Percentiles rank a stretch among this genome's conserved stretches.
Conservation (phyloP, 2,113 vertebrate species). For the Cardinalis cardinalis region DNA sequence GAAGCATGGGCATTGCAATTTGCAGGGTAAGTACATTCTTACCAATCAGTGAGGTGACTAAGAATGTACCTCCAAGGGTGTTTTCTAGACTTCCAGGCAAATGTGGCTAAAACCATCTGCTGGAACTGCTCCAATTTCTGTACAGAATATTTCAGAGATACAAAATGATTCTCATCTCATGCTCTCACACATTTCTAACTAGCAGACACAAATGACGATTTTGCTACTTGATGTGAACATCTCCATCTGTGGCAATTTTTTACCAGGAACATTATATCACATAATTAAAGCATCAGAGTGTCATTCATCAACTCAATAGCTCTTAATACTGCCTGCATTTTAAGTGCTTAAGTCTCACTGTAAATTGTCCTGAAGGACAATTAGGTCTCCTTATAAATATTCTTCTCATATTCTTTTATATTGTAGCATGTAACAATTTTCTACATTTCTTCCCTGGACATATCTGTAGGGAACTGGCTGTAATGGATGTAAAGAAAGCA, state of each 20-base stretch:
- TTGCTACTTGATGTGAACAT: background rate
- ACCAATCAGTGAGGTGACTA: background rate
- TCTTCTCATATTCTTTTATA: background rate
- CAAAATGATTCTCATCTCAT: background rate
- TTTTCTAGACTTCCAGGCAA: background rate
- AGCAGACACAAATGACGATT: background rate
- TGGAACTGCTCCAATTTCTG: background rate
- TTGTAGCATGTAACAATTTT: background rate
- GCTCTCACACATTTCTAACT: background rate
- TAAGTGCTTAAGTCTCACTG: background rate
- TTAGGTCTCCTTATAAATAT: background rate
- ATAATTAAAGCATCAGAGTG: background rate
- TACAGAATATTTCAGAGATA: background rate
- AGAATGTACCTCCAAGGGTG: rapidly evolving
- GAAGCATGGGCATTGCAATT: background rate
- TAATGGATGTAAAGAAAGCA: background rate
- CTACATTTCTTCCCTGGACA: background rate
- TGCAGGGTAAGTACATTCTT: background rate
- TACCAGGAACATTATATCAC: background rate
- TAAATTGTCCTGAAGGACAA: background rate
- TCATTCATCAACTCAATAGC: background rate
- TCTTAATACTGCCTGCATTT: background rate
- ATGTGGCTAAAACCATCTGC: background rate
- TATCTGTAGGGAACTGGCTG: background rate
- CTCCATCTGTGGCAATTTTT: background rate